phyloP scores from a whole-genome alignment of 1,140 invertebrate species.

The Bombus cullumanus region DNA sequence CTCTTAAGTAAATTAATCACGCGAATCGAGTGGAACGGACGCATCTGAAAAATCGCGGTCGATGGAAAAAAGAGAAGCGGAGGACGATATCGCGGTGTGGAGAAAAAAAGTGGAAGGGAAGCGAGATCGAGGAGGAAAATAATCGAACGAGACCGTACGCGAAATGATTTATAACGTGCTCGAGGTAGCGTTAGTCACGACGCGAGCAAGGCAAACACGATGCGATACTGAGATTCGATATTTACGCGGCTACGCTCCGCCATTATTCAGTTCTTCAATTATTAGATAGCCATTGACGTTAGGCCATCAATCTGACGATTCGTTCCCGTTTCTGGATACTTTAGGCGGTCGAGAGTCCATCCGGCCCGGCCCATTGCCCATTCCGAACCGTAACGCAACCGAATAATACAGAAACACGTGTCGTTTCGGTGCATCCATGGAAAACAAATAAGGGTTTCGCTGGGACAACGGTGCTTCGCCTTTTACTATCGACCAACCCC shows the following conservation, averaged over 20 bases:
- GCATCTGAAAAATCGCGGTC: background rate
- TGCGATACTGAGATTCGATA: slow-evolving; percentile 7
- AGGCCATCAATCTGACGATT: slow-evolving; percentile 24
- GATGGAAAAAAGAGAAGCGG: no score
- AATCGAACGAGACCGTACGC: slow-evolving; percentile 24
- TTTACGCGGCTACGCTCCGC: slow-evolving; percentile 17
- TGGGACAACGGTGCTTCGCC: background rate
- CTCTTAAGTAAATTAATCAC: slow-evolving; percentile 7
- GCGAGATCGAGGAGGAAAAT: slow-evolving; percentile 14
- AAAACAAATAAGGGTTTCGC: slow-evolving; percentile 58
- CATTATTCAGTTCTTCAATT: slow-evolving; percentile 33
- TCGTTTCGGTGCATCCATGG: slow-evolving; percentile 28
- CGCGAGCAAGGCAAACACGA: background rate
- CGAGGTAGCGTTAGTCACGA: slow-evolving; percentile 11
- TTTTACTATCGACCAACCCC: background rate
- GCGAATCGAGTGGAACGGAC: background rate
- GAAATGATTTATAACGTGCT: slow-evolving; percentile 41
- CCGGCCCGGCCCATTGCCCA: background rate
- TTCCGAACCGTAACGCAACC: background rate
- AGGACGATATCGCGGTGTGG: background rate
- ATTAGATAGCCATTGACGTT: slow-evolving; percentile 26
- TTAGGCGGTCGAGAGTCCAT: background rate
- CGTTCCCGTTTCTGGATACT: slow-evolving; percentile 1
- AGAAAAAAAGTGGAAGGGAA: background rate
- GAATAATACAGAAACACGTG: slow-evolving; percentile 51